phyloP scores from a whole-genome alignment of 2,797 vertebrate genomes.

The Sebastes hubbsi region DNA sequence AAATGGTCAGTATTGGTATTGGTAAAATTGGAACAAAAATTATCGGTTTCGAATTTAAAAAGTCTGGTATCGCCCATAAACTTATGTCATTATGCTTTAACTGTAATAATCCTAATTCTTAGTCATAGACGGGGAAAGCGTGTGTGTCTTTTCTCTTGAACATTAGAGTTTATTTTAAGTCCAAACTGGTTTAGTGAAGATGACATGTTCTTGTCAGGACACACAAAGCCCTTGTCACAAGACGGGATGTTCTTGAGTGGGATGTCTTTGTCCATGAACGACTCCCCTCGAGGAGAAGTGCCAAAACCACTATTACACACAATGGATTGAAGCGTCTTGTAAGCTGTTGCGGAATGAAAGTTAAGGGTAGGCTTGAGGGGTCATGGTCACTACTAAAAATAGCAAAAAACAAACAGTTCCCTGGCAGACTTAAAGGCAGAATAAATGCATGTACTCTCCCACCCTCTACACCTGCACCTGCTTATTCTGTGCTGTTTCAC shows the following conservation, averaged over 20 bases:
- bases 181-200: background rate
- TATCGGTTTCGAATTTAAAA: no score
- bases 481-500: constrained; percentile 1
- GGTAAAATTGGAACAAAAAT: no score
- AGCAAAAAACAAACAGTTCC: background rate
- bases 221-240: background rate
- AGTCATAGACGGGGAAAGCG: background rate
- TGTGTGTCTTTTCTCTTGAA: background rate
- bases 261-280: background rate
- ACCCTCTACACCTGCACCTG: constrained; percentile 7
- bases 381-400: background rate
- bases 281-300: background rate
- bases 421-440: background rate
- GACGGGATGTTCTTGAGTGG: background rate
- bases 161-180: background rate
- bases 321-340: background rate
- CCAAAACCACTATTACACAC: background rate
- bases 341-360: background rate
- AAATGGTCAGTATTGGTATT: no score
- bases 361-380: background rate
- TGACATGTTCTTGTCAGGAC: background rate
- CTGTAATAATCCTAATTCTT: background rate
- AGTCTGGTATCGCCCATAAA: no score
- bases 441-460: background rate
- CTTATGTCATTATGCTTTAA: background rate